Percentiles rank a stretch among this genome's conserved stretches.
phyloP scores from a whole-genome alignment of 1,140 invertebrate species.

The Pseudomyrmex concolor region DNA sequence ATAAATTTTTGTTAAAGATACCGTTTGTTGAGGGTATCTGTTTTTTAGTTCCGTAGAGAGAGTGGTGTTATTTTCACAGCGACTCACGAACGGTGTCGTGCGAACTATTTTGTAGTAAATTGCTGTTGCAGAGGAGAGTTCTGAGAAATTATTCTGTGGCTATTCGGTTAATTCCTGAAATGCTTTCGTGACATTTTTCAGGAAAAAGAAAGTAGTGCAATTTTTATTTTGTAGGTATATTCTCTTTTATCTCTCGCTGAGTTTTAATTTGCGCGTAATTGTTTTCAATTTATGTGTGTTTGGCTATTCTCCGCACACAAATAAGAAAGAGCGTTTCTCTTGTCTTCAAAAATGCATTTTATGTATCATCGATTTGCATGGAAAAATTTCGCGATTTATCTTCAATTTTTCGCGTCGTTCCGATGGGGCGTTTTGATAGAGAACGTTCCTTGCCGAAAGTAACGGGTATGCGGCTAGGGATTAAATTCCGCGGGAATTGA shows the following conservation, averaged over 20 bases:
- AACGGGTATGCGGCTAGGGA: slow-evolving; percentile 28
- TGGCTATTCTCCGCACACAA: slow-evolving; percentile 5
- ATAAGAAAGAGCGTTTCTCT: background rate
- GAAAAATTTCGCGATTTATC: background rate
- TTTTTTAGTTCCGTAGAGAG: background rate
- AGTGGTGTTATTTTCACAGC: slow-evolving; percentile 15
- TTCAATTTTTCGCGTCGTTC: slow-evolving; percentile 7
- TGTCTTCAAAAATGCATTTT: too few relatives aligned
- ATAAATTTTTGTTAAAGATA: too few relatives aligned
- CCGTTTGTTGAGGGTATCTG: background rate
- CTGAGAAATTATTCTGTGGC: slow-evolving; percentile 44
- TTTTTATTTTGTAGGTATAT: slow-evolving; percentile 15
- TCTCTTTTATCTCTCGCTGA: background rate
- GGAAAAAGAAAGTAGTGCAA: slow-evolving; percentile 1
- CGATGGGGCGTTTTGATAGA: background rate
- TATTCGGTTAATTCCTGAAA: slow-evolving; percentile 50
- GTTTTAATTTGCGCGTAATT: slow-evolving; percentile 5
- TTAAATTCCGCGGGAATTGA: slow-evolving; percentile 61
- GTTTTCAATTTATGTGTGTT: slow-evolving; percentile 19
- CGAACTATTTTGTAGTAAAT: slow-evolving; percentile 53
- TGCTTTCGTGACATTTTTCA: slow-evolving; percentile 37
- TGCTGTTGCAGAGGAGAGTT: slow-evolving; percentile 21
- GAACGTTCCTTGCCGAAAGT: slow-evolving; percentile 13
- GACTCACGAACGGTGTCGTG: slow-evolving; percentile 21
- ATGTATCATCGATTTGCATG: too few relatives aligned